Evolutionary conservation across 2,113 vertebrate genomes (phyloP), one percentile per base, ranked within the genome.

Genomic region (Gracilinanus agilis): DNA sequence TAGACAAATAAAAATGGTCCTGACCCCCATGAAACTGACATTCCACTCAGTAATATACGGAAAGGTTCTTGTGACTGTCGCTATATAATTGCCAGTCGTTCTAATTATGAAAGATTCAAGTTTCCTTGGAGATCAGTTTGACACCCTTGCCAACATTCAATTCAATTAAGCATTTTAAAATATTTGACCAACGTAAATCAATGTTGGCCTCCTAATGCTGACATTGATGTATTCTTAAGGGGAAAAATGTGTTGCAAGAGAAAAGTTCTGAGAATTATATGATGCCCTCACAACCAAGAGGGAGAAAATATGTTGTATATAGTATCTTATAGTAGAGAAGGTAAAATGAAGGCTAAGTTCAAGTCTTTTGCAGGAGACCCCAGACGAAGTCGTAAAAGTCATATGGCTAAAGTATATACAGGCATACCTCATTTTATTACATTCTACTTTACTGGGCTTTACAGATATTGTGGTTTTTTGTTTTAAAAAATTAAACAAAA

Each of bases 331-430:
- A 49, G 25, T 9, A 91, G 49, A 2, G 21, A 54, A 83, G 55
- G 90, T 89, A 55, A 90, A 40, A 34, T 90, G 90, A 75, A 93
- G 89, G 25, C 53, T 53, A 25, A 92, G 75, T 91, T 92, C 94
- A 90, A 0, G 1, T 49, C 91, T 92, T 24, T 91, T 89, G 1
- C 91, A 88, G 40, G 75, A 94, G 75, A 96, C 88, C 90, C 67
- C 53, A 2, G 89, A 96, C 19, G 92, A 95, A 98, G 94, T 94
- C 61, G 0, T 89, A 89, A 56, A 91, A 75, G 0, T 27, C 29
- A 25, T 4, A 0, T 3, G 0, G 19, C 0, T 61, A 55, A 58
- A 0, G 3, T 93, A 8, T 54, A 0, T 2, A 75, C 19, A 40
- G 34, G 6, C 19, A 83, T 40, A 19, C 12, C 7, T 83, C 7